Evolutionary conservation across 1,140 invertebrate species (phyloP), one percentile per base, ranked within the genome.

Genomic region (Pseudomyrmex dendroicus): DNA sequence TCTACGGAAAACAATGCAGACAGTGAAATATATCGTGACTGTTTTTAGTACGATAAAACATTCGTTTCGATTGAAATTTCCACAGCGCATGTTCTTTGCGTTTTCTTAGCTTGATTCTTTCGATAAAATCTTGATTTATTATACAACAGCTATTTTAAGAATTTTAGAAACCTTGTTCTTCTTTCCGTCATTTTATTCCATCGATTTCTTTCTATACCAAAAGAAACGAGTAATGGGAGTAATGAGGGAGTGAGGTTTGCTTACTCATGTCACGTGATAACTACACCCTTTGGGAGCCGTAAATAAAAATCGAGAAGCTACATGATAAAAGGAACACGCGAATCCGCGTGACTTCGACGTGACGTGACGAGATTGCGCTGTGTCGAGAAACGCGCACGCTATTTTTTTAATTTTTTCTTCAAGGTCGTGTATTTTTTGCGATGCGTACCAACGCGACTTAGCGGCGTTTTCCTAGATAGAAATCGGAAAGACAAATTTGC

Each of bases 401-500:
- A 70, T 46, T 77, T 66, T 77, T 35, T 7, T 7, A 35, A 35
- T 35, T 35, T 74, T 72, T 72, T 44, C 44, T 25, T 46, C 64
- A 56, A 78, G 54, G 66, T n/a, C n/a, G 12, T 0, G 1, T 13
- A 9, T 61, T 48, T 80, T 50, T 2, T 15, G 44, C 35, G 10
- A 25, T 3, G 44, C 59, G 17, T 67, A 68, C 4, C 35, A 44
- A 50, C 13, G 35, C 1, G 17, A 17, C 12, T 46, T 17, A 44
- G 54, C 13, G n/a, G 12, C 35, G 17, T 48, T 13, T 13, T 22
- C 5, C 35, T 2, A 20, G 44, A 57, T 64, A 52, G n/a, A 73
- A 84, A 80, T 59, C 70, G 52, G 9, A n/a, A 57, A 85, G 86
- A 88, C 83, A 84, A 85, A 84, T 83, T 90, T 17, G 73, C 48